phyloP scores from a whole-genome alignment of 2,113 vertebrate species.

The Haemorhous mexicanus region DNA sequence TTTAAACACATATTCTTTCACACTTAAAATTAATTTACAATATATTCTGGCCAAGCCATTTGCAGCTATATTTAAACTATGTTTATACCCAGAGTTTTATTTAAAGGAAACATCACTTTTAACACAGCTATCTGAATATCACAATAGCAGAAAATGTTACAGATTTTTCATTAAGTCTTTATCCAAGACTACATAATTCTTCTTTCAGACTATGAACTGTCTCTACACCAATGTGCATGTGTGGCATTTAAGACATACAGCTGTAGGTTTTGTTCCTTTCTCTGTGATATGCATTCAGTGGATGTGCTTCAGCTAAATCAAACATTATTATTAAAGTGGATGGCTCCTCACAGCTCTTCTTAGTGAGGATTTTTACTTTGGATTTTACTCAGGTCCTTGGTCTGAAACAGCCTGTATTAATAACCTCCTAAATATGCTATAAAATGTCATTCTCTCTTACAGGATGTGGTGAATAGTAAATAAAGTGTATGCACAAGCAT shows the following conservation, averaged over 20 bases:
- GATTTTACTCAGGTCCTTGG: background rate
- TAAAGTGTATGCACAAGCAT: background rate
- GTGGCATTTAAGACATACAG: background rate
- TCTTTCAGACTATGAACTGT: background rate
- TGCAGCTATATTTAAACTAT: background rate
- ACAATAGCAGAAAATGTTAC: background rate
- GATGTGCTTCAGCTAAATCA: background rate
- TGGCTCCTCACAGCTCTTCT: background rate
- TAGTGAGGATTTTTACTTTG: background rate
- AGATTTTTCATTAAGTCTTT: background rate
- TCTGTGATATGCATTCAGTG: background rate
- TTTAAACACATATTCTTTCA: background rate
- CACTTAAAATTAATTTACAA: background rate
- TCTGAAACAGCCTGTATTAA: background rate
- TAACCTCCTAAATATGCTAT: background rate
- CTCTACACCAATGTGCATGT: fast-evolving
- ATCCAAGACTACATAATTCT: background rate
- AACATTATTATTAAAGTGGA: background rate
- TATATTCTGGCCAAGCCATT: background rate
- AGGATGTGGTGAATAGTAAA: background rate
- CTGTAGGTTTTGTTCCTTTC: background rate
- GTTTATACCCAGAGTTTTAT: background rate
- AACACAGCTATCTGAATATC: background rate
- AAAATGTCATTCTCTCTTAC: background rate
- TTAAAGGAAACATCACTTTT: background rate